These are phyloP conservation scores for Trogon melanurus DNA, from an alignment of 2,113 vertebrate genomes.

Conservation along the genomic window DNA sequence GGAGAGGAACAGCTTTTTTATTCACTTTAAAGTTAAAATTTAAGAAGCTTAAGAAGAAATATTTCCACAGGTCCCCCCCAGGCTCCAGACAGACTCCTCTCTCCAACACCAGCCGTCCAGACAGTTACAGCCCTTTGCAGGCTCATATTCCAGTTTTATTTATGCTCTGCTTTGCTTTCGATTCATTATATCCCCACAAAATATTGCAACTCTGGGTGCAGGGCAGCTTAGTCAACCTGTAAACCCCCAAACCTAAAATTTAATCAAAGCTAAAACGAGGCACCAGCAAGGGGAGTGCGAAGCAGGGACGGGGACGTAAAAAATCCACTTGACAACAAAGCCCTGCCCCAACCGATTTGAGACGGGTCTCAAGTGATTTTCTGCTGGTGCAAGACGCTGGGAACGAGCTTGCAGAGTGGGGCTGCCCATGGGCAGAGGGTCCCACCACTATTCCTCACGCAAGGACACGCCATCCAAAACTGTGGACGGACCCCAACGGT, in stretches of 20 bases:
- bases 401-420: rapidly evolving
- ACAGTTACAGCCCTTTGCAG: background rate
- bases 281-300: background rate
- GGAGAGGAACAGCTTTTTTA: background rate
- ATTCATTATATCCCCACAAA: background rate
- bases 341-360: background rate
- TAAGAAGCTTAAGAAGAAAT: background rate
- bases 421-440: rapidly evolving
- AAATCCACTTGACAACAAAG: background rate
- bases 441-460: rapidly evolving
- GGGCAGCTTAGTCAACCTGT: background rate
- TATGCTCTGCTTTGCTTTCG: rapidly evolving
- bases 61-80: background rate
- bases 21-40: background rate
- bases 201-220: background rate
- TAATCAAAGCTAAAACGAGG: background rate
- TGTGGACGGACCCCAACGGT: too few relatives aligned
- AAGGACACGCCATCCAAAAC: background rate
- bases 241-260: background rate
- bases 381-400: rapidly evolving
- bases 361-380: background rate
- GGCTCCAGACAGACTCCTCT: background rate
- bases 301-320: background rate
- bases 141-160: background rate
- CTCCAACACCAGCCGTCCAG: background rate